Percentiles rank a stretch among this genome's conserved stretches.
These are phyloP conservation scores for Neodon shergylaensis DNA, from an alignment of 2,113 vertebrate genomes.

Conservation along the genomic window DNA sequence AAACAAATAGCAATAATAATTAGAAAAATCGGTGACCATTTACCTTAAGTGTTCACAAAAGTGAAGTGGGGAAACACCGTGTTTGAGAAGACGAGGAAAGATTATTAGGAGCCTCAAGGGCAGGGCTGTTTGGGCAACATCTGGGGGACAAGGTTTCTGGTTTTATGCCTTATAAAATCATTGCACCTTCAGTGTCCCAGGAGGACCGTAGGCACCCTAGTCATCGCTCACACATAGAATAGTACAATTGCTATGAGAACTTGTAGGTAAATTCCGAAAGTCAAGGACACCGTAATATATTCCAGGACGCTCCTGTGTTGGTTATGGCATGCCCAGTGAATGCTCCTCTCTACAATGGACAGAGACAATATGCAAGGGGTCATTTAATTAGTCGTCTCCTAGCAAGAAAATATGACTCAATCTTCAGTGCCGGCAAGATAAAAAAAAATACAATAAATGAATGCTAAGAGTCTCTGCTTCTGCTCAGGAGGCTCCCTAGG, in stretches of 20 bases:
- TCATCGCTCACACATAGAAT: background rate
- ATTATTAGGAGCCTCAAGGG: background rate
- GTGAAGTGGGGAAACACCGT: background rate
- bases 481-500: background rate
- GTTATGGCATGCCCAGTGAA: background rate
- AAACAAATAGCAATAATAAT: background rate
- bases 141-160: background rate
- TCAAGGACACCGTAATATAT: background rate
- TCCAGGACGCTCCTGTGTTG: background rate
- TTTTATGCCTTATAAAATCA: background rate
- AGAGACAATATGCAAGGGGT: background rate
- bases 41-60: background rate
- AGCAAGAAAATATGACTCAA: conserved; percentile 29
- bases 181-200: background rate
- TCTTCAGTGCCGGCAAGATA: background rate
- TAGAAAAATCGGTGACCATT: background rate
- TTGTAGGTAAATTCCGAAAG: background rate
- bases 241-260: background rate
- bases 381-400: conserved; percentile 28
- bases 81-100: background rate
- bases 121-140: background rate
- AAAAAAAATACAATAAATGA: background rate
- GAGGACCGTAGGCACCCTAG: background rate
- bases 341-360: background rate
- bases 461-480: background rate